Percentiles rank a stretch among this genome's conserved stretches.
Conservation (phyloP, 2,888 invertebrate genomes). For the Cheilosia variabilis region DNA sequence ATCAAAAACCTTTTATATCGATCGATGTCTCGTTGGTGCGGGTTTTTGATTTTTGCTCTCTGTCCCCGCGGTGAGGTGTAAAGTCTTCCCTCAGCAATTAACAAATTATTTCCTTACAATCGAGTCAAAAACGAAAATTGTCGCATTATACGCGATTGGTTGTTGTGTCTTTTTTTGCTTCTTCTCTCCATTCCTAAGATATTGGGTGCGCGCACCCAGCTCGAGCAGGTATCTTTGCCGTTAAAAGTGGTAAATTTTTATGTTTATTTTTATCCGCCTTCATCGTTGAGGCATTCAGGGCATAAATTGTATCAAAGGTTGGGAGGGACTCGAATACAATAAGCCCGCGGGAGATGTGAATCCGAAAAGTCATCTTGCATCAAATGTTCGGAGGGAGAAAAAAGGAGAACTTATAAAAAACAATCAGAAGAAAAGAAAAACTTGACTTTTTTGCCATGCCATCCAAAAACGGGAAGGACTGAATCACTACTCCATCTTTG, state of each 20-base stretch:
- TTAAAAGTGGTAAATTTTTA: conserved; percentile 14
- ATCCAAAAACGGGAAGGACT: conserved; percentile 61
- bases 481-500: conserved; percentile 60
- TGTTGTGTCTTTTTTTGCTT: conserved; percentile 23
- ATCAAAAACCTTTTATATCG: conserved; percentile 69
- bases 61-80: conserved; percentile 48
- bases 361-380: conserved; percentile 66
- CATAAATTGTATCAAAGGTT: conserved; percentile 48
- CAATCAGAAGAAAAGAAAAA: conserved; percentile 62
- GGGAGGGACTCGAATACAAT: conserved; percentile 48
- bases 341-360: conserved; percentile 35
- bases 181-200: not conserved
- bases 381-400: conserved; percentile 46
- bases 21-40: conserved; percentile 33
- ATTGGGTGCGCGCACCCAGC: conserved; percentile 64
- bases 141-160: conserved; percentile 32
- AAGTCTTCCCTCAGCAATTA: conserved; percentile 69
- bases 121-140: conserved; percentile 45
- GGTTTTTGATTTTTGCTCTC: not conserved
- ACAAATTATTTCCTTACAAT: conserved; percentile 73
- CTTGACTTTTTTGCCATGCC: not conserved
- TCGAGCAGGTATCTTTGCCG: conserved; percentile 56
- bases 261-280: conserved; percentile 20
- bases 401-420: conserved; percentile 75
- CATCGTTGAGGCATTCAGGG: conserved; percentile 46